These are phyloP conservation scores for Cyprinus carpio DNA, from an alignment of 2,113 vertebrate genomes.

Conservation along the genomic window DNA sequence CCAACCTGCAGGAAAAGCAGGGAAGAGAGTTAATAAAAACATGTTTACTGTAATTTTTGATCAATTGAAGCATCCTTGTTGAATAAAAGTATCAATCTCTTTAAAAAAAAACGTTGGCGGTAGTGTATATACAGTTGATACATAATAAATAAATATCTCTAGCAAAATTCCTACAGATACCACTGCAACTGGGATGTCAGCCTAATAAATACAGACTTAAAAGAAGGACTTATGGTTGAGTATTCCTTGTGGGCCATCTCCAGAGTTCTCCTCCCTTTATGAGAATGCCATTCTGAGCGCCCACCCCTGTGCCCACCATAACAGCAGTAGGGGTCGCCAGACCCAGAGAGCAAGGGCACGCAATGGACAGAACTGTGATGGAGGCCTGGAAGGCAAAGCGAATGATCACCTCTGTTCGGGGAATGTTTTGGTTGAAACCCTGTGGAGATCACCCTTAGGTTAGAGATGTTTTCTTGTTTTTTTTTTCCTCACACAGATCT, in stretches of 20 bases:
- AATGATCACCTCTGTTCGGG: constrained; percentile 82
- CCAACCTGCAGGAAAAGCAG: constrained; percentile 77
- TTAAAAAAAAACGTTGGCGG: neutral
- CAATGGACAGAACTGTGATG: constrained; percentile 94
- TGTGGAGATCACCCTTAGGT: constrained; percentile 57
- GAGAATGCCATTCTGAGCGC: constrained; percentile 93
- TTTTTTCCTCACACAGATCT: neutral
- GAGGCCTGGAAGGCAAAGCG: constrained; percentile 91
- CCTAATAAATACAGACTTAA: neutral
- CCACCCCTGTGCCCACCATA: constrained; percentile 98
- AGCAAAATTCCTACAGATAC: neutral
- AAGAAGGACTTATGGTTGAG: too few species aligned
- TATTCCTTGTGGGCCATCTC: constrained; percentile 96
- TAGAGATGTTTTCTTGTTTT: neutral
- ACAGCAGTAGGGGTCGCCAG: constrained; percentile 95
- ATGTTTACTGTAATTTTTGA: too few species aligned
- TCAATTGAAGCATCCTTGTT: too few species aligned
- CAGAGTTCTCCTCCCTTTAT: constrained; percentile 96
- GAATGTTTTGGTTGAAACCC: constrained; percentile 79
- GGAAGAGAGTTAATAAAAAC: constrained; percentile 40
- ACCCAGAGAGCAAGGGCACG: constrained; percentile 95
- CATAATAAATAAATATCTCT: neutral
- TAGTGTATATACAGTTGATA: neutral
- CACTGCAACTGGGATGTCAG: neutral
- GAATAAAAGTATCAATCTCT: too few species aligned